Percentiles rank a stretch among this genome's conserved stretches.
These are phyloP conservation scores for Oxygymnocypris stewartii DNA, from an alignment of 2,113 vertebrate species.

Conservation along the genomic window DNA sequence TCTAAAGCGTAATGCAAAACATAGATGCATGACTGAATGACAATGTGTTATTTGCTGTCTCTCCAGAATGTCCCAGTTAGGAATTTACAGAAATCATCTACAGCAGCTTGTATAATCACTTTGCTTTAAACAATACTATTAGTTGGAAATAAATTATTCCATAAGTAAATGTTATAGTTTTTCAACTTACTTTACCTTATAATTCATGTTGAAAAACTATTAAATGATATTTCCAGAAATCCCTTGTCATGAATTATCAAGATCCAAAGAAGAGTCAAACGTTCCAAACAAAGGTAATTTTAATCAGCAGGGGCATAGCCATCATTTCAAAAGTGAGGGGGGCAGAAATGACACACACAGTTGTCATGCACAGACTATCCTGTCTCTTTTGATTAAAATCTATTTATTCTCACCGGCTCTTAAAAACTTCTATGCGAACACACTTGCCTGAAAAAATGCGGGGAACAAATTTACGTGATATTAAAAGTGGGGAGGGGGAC, in stretches of 20 bases:
- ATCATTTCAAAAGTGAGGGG: no score
- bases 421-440: no score
- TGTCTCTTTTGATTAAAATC: no score
- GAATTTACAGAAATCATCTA: conserved; percentile 9
- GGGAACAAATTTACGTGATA: no score
- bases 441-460: no score
- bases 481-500: no score
- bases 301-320: no score
- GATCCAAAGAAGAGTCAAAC: no score
- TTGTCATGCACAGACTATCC: no score
- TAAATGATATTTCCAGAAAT: not conserved
- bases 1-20: not conserved
- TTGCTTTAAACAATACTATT: conserved; percentile 10
- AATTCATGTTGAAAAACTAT: not conserved
- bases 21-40: not conserved
- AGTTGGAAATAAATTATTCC: not conserved
- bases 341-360: no score
- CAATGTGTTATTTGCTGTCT: conserved; percentile 34
- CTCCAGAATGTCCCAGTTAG: conserved; percentile 4
- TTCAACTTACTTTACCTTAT: not conserved
- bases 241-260: not conserved
- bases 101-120: not conserved
- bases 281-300: no score
- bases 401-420: no score
- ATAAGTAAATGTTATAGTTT: not conserved